A percentile compares a stretch with the other conserved stretches of the same genome.
These are phyloP conservation scores for Prolemur simus DNA, from an alignment of 2,113 vertebrate genomes.

Conservation along the genomic window DNA sequence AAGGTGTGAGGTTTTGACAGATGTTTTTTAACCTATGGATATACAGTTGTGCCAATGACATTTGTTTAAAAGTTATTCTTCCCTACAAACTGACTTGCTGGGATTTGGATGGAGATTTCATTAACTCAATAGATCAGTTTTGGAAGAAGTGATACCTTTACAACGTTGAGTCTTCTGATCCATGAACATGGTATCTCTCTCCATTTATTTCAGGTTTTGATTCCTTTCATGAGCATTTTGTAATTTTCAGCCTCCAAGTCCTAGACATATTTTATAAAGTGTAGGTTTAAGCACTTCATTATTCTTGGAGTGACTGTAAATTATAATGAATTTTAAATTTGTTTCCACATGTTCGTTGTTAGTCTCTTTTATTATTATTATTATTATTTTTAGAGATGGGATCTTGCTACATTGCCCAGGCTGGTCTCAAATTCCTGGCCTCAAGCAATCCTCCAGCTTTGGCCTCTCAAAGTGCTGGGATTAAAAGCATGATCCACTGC, in stretches of 20 bases:
- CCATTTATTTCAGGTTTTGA: neutral
- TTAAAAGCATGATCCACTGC: no score
- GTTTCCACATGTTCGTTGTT: neutral
- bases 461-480: no score
- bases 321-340: neutral
- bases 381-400: neutral
- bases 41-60: neutral
- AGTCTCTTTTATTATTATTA: neutral
- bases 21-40: neutral
- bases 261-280: neutral
- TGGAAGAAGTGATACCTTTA: neutral
- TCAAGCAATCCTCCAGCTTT: no score
- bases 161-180: neutral
- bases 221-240: neutral
- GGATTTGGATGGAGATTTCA: neutral
- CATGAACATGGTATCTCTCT: neutral
- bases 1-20: neutral
- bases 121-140: neutral
- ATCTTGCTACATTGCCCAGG: no score
- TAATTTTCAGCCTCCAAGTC: neutral
- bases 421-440: no score
- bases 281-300: neutral
- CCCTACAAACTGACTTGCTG: neutral
- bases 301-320: neutral
- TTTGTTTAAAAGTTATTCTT: neutral